Evolutionary conservation across 2,113 vertebrate species (phyloP).

Genomic region (Hippocampus abdominalis): DNA sequence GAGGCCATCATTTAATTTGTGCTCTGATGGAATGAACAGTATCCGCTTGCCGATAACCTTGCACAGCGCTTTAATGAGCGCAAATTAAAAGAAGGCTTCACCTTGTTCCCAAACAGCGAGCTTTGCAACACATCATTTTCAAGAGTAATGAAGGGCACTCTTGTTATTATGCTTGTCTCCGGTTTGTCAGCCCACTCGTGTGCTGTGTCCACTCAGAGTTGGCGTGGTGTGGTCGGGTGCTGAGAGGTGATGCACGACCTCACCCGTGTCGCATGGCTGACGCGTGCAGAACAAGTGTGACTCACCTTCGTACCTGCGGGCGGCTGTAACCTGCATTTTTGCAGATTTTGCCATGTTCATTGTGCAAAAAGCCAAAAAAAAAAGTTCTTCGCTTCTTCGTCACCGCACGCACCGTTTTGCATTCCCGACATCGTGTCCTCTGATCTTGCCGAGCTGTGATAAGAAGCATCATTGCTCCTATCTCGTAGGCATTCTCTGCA

Average conservation of each 20-base stretch:
- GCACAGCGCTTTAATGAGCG: neutral
- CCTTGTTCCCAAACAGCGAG: slow-evolving; percentile 20
- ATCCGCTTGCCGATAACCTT: neutral
- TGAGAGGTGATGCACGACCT: slow-evolving; percentile 4
- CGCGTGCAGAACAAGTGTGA: neutral
- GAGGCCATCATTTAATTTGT: neutral
- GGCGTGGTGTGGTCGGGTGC: neutral
- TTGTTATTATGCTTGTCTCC: neutral
- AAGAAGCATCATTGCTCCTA: slow-evolving; percentile 27
- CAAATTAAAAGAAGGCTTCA: slow-evolving; percentile 1
- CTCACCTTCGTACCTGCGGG: slow-evolving; percentile 1
- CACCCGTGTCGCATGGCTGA: neutral
- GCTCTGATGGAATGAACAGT: neutral
- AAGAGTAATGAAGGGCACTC: slow-evolving; percentile 16
- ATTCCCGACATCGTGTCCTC: slow-evolving; percentile 22
- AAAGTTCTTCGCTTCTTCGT: slow-evolving; percentile 6
- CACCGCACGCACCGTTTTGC: slow-evolving; percentile 13
- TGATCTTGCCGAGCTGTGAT: slow-evolving; percentile 36
- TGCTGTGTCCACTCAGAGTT: neutral
- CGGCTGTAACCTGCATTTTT: neutral
- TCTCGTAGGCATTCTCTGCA: slow-evolving; percentile 19
- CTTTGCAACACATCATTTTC: slow-evolving; percentile 16
- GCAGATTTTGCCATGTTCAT: neutral
- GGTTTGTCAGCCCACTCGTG: neutral
- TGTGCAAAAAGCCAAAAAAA: slow-evolving; percentile 4